Evolutionary conservation across 2,888 invertebrate species (phyloP).

Genomic region (Cheilosia grossa): DNA sequence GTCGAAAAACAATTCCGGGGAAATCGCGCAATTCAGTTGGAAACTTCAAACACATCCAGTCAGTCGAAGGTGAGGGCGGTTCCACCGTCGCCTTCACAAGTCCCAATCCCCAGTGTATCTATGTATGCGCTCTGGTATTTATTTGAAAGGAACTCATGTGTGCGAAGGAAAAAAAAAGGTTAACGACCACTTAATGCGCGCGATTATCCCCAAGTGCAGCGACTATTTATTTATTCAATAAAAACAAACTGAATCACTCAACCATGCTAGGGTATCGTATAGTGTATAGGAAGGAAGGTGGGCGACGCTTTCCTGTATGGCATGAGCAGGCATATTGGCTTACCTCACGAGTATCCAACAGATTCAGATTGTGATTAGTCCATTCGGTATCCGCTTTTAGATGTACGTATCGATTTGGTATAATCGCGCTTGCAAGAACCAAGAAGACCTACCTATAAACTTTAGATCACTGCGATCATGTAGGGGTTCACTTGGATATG

Average conservation of each 20-base stretch:
- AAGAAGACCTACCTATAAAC: slow-evolving; percentile 60
- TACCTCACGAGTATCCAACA: slow-evolving; percentile 66
- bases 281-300: slow-evolving; percentile 13
- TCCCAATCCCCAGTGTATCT: not conserved
- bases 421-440: slow-evolving; percentile 23
- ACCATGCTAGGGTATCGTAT: slow-evolving; percentile 26
- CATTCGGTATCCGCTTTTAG: slow-evolving; percentile 65
- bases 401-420: slow-evolving; percentile 11
- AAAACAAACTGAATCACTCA: slow-evolving; percentile 58
- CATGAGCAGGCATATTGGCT: slow-evolving; percentile 23
- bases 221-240: slow-evolving; percentile 66
- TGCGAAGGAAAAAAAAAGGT: slow-evolving; percentile 46
- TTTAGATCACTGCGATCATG: slow-evolving; percentile 31
- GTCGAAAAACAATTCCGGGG: slow-evolving; percentile 22
- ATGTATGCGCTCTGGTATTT: not conserved
- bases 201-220: slow-evolving; percentile 66
- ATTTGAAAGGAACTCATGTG: slow-evolving; percentile 45
- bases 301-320: slow-evolving; percentile 31
- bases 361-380: slow-evolving; percentile 44
- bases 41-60: slow-evolving; percentile 2
- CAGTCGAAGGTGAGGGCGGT: slow-evolving; percentile 49
- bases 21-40: slow-evolving; percentile 41
- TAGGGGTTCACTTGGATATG: slow-evolving; percentile 30
- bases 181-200: slow-evolving; percentile 69
- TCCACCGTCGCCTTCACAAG: slow-evolving; percentile 21